Base-by-base conservation (phyloP, 2,888 invertebrate genomes). In the Pristionchus entomophagus region DNA sequence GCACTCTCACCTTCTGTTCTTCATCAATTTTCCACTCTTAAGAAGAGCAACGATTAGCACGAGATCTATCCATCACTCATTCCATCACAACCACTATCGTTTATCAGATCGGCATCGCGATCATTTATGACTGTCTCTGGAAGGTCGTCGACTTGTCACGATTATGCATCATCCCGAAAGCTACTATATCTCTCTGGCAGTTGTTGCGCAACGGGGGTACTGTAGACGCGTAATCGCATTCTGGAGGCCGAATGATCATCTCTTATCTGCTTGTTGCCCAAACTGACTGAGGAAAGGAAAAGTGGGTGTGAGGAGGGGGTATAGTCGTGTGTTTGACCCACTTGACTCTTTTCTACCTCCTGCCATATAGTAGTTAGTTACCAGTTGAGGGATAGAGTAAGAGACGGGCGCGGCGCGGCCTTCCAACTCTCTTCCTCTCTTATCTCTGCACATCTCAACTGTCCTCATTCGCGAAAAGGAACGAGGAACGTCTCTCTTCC, bases 321-420 rank as follows among this genome's bases (percentile, higher is more conserved):
- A 59, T 59, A 17, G 65, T 65, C 65, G 65, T 45, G n/a, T 77
- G 77, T 45, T 49, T 77, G 78, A 80, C 78, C 78, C 78, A 80
- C 78, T 80, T 80, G 78, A 80, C 78, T 49, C 32, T 73, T n/a
- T 45, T 41, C 73, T 73, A 73, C 73, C 73, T 73, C 45, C 73
- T 73, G 73, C 73, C 73, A 73, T 73, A 73, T 73, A 73, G n/a
- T n/a, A n/a, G 73, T 73, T 73, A 73, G 73, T 73, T 73, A 73
- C 73, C 73, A 45, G 73, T 73, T 73, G 73, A 73, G 73, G 73
- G 73, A 73, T 73, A 73, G 73, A 73, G 73, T 73, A 41, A 69
- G 69, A 69, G n/a, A n/a, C n/a, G n/a, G n/a, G n/a, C 49, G 78
- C 78, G 45, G 51, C 78, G 45, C 77, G 49, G 51, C 78, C 51